Evolutionary conservation across 2,797 vertebrate genomes (phyloP), one percentile per base, ranked within the genome.

Genomic region (Sardinella longiceps): DNA sequence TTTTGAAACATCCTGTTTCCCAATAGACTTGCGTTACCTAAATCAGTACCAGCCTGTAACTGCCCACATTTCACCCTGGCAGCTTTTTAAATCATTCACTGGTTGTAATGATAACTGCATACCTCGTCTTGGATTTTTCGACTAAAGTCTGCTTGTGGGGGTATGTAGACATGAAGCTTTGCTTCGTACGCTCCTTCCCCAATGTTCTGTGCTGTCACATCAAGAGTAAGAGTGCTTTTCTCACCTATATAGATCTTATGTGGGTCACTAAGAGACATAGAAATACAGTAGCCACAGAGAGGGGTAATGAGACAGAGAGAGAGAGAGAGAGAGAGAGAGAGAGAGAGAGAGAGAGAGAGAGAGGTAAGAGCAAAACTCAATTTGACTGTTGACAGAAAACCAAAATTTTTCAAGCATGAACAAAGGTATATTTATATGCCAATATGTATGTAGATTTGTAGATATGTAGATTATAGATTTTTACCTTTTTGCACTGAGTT

Each of bases 111-210:
- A 33, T 70, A 66, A 70, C 30, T 15, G 5, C 92, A 88, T 89
- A 96, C 96, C 91, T 96, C 95, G 0, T 95, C 95, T 15, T 94
- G 94, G 83, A 96, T 93, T 0, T 95, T 95, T 0, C 95, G 95
- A 0, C 95, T 95, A 90, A 96, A 97, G 86, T 97, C 96, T 0
- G 95, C 95, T 83, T 96, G 95, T 0, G 92, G 93, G 0, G 96
- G 96, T 45, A 96, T 91, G 0, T 91, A 56, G 0, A 96, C 90
- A 0, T 94, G 91, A 81, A 97, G 95, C 83, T 96, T 96, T 0
- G 96, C 96, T 90, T 96, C 96, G 0, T 96, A 96, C 81, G 96
- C 96, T 30, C 96, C 96, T 89, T 97, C 96, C 9, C 96, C 96
- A 88, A 92, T 91, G 86, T 97, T 96, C 88, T 95, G 90, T 2